These are phyloP conservation scores for Aricia agestis DNA, from an alignment of 1,140 invertebrate species.

Conservation along the genomic window DNA sequence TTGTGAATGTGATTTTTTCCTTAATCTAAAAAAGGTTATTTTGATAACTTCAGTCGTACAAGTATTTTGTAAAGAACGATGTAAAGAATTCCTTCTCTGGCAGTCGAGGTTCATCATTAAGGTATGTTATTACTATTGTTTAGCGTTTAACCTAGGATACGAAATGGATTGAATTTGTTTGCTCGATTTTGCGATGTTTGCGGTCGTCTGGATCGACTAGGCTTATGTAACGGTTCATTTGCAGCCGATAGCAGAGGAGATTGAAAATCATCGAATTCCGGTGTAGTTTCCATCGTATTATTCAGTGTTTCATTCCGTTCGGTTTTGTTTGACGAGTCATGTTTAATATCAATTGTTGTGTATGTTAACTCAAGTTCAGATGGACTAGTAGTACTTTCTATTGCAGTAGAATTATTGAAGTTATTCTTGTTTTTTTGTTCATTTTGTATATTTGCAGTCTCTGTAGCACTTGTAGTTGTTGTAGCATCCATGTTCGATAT, in stretches of 20 bases:
- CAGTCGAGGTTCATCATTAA: conserved; percentile 41
- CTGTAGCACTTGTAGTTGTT: background rate
- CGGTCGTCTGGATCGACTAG: conserved; percentile 55
- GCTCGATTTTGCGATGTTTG: conserved; percentile 41
- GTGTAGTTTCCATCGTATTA: conserved; percentile 16
- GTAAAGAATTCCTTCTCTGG: conserved; percentile 38
- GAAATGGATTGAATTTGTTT: conserved; percentile 68
- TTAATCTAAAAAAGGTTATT: conserved; percentile 31
- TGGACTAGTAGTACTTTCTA: conserved; percentile 25
- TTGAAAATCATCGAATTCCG: conserved; percentile 54
- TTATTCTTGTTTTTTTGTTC: background rate
- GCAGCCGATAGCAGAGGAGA: conserved; percentile 64
- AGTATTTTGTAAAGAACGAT: conserved; percentile 20
- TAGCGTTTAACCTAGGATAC: conserved; percentile 61
- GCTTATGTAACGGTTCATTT: conserved; percentile 57
- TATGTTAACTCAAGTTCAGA: conserved; percentile 21
- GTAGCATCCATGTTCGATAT: background rate
- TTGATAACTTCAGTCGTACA: conserved; percentile 37
- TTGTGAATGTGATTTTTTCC: conserved; percentile 36
- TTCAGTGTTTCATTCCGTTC: background rate
- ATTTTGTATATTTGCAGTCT: background rate
- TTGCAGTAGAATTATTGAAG: background rate
- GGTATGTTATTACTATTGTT: conserved; percentile 16
- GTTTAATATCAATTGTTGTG: background rate
- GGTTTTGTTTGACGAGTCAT: background rate